Conservation (phyloP, 2,113 vertebrate genomes). For the Istiophorus platypterus region DNA sequence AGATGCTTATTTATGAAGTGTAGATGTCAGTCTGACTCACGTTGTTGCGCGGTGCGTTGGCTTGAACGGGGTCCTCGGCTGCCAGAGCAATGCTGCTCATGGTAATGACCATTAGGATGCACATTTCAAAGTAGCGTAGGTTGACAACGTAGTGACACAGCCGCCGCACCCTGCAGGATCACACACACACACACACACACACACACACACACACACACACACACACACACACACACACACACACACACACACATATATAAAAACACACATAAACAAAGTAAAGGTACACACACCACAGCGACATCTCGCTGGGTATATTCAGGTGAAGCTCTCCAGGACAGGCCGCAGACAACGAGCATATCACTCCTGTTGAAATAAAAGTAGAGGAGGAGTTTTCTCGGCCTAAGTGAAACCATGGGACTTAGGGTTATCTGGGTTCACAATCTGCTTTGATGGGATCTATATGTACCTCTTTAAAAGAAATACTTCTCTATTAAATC, state of each 20-base stretch:
- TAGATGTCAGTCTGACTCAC: conserved; percentile 83
- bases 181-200: conserved; percentile 37
- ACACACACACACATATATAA: conserved; percentile 17
- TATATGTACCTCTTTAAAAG: neutral
- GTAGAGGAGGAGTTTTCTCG: no score
- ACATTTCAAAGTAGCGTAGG: conserved; percentile 97
- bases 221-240: no score
- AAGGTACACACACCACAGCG: neutral
- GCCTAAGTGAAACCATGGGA: neutral
- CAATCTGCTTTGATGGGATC: neutral
- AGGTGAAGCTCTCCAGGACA: conserved; percentile 13
- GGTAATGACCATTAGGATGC: conserved; percentile 95
- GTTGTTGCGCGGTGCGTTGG: conserved; percentile 90
- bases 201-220: conserved; percentile 17
- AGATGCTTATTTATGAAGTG: conserved; percentile 43
- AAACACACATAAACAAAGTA: no score
- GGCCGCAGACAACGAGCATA: neutral
- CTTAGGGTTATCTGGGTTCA: neutral
- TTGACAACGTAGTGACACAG: conserved; percentile 96
- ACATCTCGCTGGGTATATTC: neutral
- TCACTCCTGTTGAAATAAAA: neutral
- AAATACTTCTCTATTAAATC: neutral
- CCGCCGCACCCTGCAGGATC: conserved; percentile 88
- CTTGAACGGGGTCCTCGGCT: conserved; percentile 93
- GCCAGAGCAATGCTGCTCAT: conserved; percentile 98